Base-by-base conservation (phyloP, 2,797 vertebrate species). In the Dicrostonyx torquatus region DNA sequence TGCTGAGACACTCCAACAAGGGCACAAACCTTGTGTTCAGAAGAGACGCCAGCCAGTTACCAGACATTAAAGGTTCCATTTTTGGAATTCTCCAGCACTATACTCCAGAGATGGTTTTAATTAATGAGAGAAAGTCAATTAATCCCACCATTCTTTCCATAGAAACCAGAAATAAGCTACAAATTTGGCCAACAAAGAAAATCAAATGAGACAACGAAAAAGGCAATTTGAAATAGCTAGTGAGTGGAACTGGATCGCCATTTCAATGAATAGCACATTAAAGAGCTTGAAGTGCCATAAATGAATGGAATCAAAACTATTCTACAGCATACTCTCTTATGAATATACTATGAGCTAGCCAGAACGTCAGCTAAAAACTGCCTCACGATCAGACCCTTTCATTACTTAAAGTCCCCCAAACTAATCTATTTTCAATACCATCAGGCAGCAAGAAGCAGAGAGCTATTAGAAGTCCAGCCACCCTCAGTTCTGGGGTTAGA, bases 51-150 rank as follows among this genome's bases (percentile, higher is more conserved):
- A 6, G 34, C 40, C 55, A 22, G n/a, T 20, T 10, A 43, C 24
- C 92, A 86, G 45, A 18, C 64, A 48, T 45, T 58, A 53, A 76
- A 31, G 58, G 10, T 40, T 83, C 87, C 79, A n/a, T 60, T 91
- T 94, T 55, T 50, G 73, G 73, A 92, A 88, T 90, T 87, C 84
- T 80, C 48, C n/a, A 83, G 90, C 78, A 66, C 91, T 93, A 7
- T 55, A 76, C 79, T 95, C 93, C 78, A n/a, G 66, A 40, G 22
- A 94, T 73, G 75, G 50, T 93, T 96, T 94, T 90, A 91, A 97
- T 96, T 95, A 97, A 91, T 58, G 70, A 77, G 77, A 91, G 76
- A 93, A 96, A 97, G 95, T 96, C 96, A 94, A 96, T 97, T 96
- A 96, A 96, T 94, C 45, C 78, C 43, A 73, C 93, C 24, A 91